Evolutionary conservation across 2,888 invertebrate genomes (phyloP), one percentile per base, ranked within the genome.

Genomic region (Trachelus stipa): DNA sequence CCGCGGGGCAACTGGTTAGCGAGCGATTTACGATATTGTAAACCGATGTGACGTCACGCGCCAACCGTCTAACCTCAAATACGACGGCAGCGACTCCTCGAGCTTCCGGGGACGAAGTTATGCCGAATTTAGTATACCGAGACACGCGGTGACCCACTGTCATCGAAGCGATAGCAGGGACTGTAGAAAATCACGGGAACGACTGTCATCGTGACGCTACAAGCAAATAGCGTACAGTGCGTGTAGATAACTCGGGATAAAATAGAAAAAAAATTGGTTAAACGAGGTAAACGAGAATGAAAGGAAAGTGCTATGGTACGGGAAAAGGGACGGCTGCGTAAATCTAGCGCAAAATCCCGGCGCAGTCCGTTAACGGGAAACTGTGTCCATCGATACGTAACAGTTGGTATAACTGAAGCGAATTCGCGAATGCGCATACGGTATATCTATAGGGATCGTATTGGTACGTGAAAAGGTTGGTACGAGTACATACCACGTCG

Each of bases 21-120:
- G 86, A 88, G 87, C 89, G 90, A 91, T 91, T 91, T 90, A 91
- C 89, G 90, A 90, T 91, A 91, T 91, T 89, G 90, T 90, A 90
- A 91, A 91, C 89, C 90, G 87, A 91, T 90, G 88, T 87, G 88
- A 87, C 86, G 87, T 86, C 84, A 84, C 86, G 82, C 85, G 85
- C 88, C 86, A 84, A 87, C 88, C 87, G 82, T 85, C 82, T 87
- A 88, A 88, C 87, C 89, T 88, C 88, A 86, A 86, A 90, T 89
- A 87, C 89, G 88, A 88, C 88, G 89, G 90, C 85, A 86, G 88
- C 86, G 87, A 89, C 88, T 88, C 87, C 80, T 9, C 23, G 23
- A 56, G 56, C 23, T 56, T 56, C 2, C 56, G 9, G 56, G 56
- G 1, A 0, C 23, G 9, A 56, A 56, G 9, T 56, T 56, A 56